phyloP scores from a whole-genome alignment of 2,797 vertebrate species.

The Synanceia verrucosa region DNA sequence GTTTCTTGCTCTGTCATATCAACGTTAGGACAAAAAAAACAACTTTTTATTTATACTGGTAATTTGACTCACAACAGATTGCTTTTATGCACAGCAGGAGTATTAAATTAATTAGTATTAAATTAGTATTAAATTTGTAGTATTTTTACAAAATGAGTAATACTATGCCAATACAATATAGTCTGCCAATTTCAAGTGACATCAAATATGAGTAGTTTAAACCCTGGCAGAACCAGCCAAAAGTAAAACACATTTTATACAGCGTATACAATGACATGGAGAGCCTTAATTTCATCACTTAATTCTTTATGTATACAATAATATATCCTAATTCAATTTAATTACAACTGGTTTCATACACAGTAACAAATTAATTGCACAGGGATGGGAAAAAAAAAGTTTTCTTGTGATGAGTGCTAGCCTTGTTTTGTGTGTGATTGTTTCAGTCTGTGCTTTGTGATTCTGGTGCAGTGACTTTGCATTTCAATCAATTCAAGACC shows the following conservation, averaged over 20 bases:
- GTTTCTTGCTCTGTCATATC: background rate
- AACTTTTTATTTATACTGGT: background rate
- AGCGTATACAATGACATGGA: too few species aligned
- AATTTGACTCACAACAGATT: background rate
- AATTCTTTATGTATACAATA: too few species aligned
- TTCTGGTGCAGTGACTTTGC: background rate
- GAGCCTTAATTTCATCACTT: too few species aligned
- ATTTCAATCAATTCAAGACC: background rate
- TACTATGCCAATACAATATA: background rate
- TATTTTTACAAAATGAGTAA: background rate
- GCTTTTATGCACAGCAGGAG: background rate
- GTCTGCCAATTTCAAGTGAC: accelerated
- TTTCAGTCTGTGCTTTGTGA: background rate
- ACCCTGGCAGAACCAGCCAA: background rate
- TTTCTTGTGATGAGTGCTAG: background rate
- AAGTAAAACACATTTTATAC: background rate
- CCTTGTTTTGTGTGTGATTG: background rate
- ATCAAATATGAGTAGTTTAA: background rate
- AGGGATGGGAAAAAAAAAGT: background rate
- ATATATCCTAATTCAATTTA: background rate
- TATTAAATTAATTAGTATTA: too few species aligned
- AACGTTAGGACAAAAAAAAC: background rate
- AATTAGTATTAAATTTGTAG: background rate
- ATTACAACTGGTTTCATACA: background rate
- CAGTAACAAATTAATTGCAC: background rate